Percentiles rank a stretch among this genome's conserved stretches.
These are phyloP conservation scores for Therioaphis trifolii DNA, from an alignment of 2,888 invertebrate species.

Conservation along the genomic window DNA sequence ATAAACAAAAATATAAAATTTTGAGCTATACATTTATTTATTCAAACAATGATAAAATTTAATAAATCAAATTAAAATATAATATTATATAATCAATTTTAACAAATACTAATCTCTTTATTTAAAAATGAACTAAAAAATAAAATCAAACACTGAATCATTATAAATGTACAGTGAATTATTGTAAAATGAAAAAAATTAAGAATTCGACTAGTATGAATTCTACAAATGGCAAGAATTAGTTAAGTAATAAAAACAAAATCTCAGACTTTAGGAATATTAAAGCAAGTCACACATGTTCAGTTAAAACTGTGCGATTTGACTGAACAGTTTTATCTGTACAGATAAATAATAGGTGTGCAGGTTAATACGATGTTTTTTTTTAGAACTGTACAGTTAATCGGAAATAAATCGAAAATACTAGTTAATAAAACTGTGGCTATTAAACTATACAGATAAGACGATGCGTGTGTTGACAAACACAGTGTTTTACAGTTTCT, in stretches of 20 bases:
- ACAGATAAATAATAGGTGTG: no score
- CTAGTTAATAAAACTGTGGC: no score
- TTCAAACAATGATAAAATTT: not conserved
- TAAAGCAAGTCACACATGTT: no score
- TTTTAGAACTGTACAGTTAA: no score
- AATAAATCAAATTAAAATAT: not conserved
- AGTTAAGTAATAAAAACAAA: not conserved
- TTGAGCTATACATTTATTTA: not conserved
- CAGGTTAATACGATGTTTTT: no score
- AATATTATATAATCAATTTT: not conserved
- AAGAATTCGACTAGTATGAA: constrained; percentile 33
- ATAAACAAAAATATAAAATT: not conserved
- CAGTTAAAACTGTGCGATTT: no score
- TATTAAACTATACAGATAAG: no score
- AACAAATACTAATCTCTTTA: no score
- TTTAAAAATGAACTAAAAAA: constrained; percentile 22
- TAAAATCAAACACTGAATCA: not conserved
- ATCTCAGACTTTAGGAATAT: constrained; percentile 18
- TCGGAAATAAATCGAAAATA: no score
- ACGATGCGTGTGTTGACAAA: no score
- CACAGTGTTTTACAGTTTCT: no score
- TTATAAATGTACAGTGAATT: not conserved
- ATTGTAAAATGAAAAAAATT: not conserved
- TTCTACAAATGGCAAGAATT: constrained; percentile 43
- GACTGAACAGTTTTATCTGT: no score